These are phyloP conservation scores for Pipistrellus kuhlii DNA, from an alignment of 2,797 vertebrate genomes.

Conservation along the genomic window DNA sequence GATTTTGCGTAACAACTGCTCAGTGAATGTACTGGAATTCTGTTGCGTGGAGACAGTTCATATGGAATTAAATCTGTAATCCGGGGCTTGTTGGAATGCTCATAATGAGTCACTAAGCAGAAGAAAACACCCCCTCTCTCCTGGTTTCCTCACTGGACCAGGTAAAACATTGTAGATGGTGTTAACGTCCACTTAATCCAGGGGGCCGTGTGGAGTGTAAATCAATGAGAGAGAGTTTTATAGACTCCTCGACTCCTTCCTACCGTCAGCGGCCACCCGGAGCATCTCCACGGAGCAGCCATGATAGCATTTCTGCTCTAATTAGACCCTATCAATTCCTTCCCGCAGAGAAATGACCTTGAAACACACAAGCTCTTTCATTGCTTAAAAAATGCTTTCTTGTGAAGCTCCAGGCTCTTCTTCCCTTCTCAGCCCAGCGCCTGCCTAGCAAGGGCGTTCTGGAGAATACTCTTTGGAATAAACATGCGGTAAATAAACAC, in stretches of 20 bases:
- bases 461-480: background rate
- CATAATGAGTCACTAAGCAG: slow-evolving; percentile 57
- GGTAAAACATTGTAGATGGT: slow-evolving; percentile 61
- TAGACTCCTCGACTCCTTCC: slow-evolving; percentile 60
- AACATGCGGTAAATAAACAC: slow-evolving; percentile 49
- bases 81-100: slow-evolving; percentile 44
- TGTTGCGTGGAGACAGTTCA: background rate
- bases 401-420: slow-evolving; percentile 37
- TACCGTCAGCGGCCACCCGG: background rate
- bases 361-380: slow-evolving; percentile 62
- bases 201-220: slow-evolving; percentile 76
- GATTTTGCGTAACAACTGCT: background rate
- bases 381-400: slow-evolving; percentile 68
- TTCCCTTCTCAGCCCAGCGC: slow-evolving; percentile 18
- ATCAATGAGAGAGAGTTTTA: slow-evolving; percentile 73
- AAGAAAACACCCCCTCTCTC: slow-evolving; percentile 35
- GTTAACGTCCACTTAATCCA: slow-evolving; percentile 73
- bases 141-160: slow-evolving; percentile 61
- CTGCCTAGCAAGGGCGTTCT: slow-evolving; percentile 27
- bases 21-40: background rate
- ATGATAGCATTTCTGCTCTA: slow-evolving; percentile 64
- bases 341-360: slow-evolving; percentile 79
- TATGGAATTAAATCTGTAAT: background rate
- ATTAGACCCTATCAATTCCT: slow-evolving; percentile 75
- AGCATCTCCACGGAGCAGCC: slow-evolving; percentile 41